These are phyloP conservation scores for Hymenochirus boettgeri DNA, from an alignment of 2,113 vertebrate species.

Conservation along the genomic window DNA sequence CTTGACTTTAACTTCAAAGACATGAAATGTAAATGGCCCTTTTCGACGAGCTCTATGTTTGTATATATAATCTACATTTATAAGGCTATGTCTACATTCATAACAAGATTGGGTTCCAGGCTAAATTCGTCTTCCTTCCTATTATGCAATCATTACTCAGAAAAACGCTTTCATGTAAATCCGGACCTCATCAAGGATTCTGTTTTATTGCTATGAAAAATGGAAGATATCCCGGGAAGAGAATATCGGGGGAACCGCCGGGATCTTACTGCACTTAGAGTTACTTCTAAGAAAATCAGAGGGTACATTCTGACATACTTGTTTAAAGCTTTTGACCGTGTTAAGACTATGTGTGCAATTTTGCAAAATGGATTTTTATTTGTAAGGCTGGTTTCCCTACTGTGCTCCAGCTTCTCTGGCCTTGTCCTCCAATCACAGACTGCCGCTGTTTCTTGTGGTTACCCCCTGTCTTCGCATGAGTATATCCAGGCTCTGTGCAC, in stretches of 20 bases:
- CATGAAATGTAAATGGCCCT: slow-evolving; percentile 3
- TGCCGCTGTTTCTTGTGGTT: too few relatives aligned
- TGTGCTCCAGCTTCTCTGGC: too few relatives aligned
- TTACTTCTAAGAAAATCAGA: too few relatives aligned
- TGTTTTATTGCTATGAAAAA: slow-evolving; percentile 39
- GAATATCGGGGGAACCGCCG: not conserved
- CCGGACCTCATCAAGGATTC: slow-evolving; percentile 32
- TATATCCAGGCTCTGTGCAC: too few relatives aligned
- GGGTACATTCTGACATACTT: too few relatives aligned
- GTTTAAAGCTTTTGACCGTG: too few relatives aligned
- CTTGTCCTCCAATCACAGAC: too few relatives aligned
- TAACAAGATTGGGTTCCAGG: slow-evolving; percentile 29
- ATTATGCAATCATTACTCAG: slow-evolving; percentile 10
- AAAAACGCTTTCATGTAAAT: slow-evolving; percentile 32
- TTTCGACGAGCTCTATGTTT: slow-evolving; percentile 16
- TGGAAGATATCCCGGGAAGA: slow-evolving; percentile 18
- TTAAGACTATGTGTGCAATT: too few relatives aligned
- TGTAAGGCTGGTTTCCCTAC: too few relatives aligned
- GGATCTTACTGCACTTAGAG: not conserved
- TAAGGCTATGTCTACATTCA: slow-evolving; percentile 17
- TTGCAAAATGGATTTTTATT: too few relatives aligned
- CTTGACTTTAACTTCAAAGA: slow-evolving; percentile 16
- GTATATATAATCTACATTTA: slow-evolving; percentile 11
- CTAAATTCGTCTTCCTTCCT: slow-evolving; percentile 35
- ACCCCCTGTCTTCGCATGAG: too few relatives aligned